These are phyloP conservation scores for Lepidurus packardi DNA, from an alignment of 1,140 invertebrate species.

Conservation along the genomic window DNA sequence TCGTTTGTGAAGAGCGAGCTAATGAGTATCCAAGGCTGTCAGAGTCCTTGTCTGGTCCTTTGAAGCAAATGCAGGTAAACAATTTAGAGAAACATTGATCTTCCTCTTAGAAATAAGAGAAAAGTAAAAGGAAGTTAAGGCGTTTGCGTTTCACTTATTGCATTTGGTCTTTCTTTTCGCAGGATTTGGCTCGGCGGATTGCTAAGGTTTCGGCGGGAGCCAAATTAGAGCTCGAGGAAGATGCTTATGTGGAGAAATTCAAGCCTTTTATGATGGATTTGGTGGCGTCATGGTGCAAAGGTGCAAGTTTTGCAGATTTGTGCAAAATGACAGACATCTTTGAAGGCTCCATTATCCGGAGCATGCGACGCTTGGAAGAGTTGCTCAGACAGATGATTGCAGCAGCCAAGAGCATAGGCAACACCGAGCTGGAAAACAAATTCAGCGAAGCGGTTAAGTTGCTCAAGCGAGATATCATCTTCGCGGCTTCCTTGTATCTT, in stretches of 20 bases:
- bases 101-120: not conserved
- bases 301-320: conserved; percentile 81
- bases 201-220: conserved; percentile 86
- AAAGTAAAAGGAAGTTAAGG: conserved; percentile 1
- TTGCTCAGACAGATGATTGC: conserved; percentile 89
- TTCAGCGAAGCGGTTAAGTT: conserved; percentile 87
- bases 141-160: not conserved
- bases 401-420: conserved; percentile 94
- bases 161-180: conserved; percentile 21
- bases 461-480: conserved; percentile 97
- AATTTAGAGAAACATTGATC: not conserved
- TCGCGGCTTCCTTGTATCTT: conserved; percentile 96
- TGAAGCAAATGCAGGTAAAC: conserved; percentile 73
- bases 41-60: conserved; percentile 78
- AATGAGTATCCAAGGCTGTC: conserved; percentile 72
- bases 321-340: conserved; percentile 98
- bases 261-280: conserved; percentile 96
- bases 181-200: conserved; percentile 79
- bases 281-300: conserved; percentile 93
- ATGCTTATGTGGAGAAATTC: conserved; percentile 86
- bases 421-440: conserved; percentile 91
- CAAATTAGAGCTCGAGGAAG: conserved; percentile 84
- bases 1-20: conserved; percentile 95
- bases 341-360: conserved; percentile 94
- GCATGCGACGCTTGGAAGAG: conserved; percentile 94